A percentile compares a stretch with the other conserved stretches of the same genome.
Evolutionary conservation across 1,140 invertebrate genomes (phyloP).

Genomic region (Anoplolepis gracilipes): DNA sequence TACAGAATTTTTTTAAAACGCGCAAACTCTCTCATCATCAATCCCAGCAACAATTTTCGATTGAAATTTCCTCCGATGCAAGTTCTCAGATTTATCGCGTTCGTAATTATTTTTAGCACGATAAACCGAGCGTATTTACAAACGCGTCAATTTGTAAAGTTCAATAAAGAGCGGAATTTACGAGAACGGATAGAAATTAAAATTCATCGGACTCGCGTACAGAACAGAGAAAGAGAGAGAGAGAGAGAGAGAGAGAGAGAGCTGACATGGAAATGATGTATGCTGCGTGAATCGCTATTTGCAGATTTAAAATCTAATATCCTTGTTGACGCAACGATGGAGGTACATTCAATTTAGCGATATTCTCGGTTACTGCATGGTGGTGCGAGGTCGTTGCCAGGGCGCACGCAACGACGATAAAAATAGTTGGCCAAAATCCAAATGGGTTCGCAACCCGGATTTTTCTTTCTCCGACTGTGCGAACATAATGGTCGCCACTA

Average conservation of each 20-base stretch:
- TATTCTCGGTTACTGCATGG: conserved; percentile 63
- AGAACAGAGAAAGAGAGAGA: background rate
- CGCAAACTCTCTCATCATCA: conserved; percentile 15
- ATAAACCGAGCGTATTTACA: conserved; percentile 59
- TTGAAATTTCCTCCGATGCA: conserved; percentile 29
- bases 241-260: background rate
- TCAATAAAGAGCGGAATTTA: conserved; percentile 55
- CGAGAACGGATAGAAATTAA: conserved; percentile 47
- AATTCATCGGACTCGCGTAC: conserved; percentile 32
- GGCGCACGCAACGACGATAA: conserved; percentile 68
- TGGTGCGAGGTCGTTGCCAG: conserved; percentile 56
- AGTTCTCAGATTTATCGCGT: conserved; percentile 53
- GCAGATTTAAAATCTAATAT: conserved; percentile 64
- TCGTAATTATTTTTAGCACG: conserved; percentile 59
- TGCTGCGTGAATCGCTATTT: conserved; percentile 33
- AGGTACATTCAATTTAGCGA: conserved; percentile 72
- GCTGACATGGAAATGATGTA: conserved; percentile 38
- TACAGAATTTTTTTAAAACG: background rate
- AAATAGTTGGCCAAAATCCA: conserved; percentile 72
- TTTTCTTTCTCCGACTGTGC: conserved; percentile 61
- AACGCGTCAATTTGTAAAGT: conserved; percentile 57
- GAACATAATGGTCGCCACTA: conserved; percentile 61
- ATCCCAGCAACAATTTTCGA: conserved; percentile 21
- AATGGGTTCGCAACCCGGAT: conserved; percentile 70
- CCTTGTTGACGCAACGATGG: conserved; percentile 48